Evolutionary conservation across 37 sponge, comb jelly and placozoan species (phyloP), one percentile per base, ranked within the genome.

Genomic region (Haliclona indistincta): DNA sequence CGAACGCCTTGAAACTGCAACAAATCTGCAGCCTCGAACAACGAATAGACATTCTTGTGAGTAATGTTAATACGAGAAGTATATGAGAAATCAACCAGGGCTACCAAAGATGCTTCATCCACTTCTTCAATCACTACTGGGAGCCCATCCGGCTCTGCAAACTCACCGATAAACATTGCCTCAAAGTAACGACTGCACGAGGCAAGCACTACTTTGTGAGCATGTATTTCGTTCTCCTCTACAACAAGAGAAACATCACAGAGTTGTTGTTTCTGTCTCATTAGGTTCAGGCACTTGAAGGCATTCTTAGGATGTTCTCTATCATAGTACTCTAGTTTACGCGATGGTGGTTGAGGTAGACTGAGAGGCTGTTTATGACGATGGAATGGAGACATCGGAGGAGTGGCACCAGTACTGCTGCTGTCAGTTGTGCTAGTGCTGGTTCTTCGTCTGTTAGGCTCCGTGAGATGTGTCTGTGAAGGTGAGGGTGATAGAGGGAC

Each of bases 171-270:
- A 49, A 93, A 88, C 88, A 93, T 81, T 20, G 77, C 65, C 54
- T 81, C 85, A 75, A 93, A 93, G 64, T 93, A 93, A 17, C 53
- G 45, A 43, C 88, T 93, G 40, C 73, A 62, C 25, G 89, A 70
- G 11, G 84, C 85, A 34, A 93, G 61, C 1, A 93, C 89, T 2
- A 80, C 67, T 63, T 64, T 79, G 74, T 93, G 93, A 1, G 89
- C 93, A 3, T 81, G 47, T 2, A 93, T 23, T 25, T 78, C 81
- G 1, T 43, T 36, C 10, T 38, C 34, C 23, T 54, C 63, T 19
- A 49, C 77, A 22, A 44, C 35, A 49, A 93, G 54, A 2, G 55
- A 54, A 43, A 84, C 82, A 68, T 93, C 89, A 49, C 93, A 93
- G 51, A 92, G 78, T 19, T 84, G 78, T 30, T 81, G 85, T 72